These are phyloP conservation scores for Lepidurus arcticus DNA, from an alignment of 1,140 invertebrate species.

Conservation along the genomic window DNA sequence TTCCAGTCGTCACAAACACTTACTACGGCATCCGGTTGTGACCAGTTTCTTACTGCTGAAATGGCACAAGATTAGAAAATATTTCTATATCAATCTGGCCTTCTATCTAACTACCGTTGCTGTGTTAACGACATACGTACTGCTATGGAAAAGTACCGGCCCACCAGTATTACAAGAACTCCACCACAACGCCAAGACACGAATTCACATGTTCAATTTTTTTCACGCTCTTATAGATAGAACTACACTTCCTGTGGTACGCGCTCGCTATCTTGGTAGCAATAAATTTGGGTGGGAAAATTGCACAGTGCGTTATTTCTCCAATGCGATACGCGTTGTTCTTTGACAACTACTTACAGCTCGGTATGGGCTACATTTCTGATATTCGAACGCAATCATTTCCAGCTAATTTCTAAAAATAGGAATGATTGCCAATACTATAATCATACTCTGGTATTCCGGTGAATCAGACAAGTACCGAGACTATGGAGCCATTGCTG, in stretches of 20 bases:
- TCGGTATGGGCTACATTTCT: constrained; percentile 4
- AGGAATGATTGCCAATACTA: constrained; percentile 54
- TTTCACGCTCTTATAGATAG: neutral
- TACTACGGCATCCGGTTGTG: constrained; percentile 70
- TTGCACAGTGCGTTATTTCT: constrained; percentile 60
- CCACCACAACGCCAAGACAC: too few species aligned
- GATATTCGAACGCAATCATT: neutral
- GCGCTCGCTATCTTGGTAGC: constrained; percentile 52
- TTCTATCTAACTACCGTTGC: constrained; percentile 65
- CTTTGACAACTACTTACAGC: constrained; percentile 64
- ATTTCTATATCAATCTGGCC: constrained; percentile 63
- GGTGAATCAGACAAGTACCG: constrained; percentile 48
- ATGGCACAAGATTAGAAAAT: constrained; percentile 66
- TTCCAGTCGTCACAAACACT: constrained; percentile 54
- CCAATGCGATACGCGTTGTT: constrained; percentile 57
- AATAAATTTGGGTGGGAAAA: constrained; percentile 55
- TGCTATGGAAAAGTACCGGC: constrained; percentile 43
- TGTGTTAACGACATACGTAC: constrained; percentile 58
- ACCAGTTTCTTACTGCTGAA: constrained; percentile 73
- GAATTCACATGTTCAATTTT: too few species aligned
- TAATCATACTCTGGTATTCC: constrained; percentile 50
- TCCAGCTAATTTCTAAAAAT: too few species aligned
- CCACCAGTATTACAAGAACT: too few species aligned
- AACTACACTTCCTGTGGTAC: constrained; percentile 37
- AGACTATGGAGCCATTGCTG: constrained; percentile 55